phyloP scores from a whole-genome alignment of 92 coral and sea anemone genomes.

The Actinostola sp. region DNA sequence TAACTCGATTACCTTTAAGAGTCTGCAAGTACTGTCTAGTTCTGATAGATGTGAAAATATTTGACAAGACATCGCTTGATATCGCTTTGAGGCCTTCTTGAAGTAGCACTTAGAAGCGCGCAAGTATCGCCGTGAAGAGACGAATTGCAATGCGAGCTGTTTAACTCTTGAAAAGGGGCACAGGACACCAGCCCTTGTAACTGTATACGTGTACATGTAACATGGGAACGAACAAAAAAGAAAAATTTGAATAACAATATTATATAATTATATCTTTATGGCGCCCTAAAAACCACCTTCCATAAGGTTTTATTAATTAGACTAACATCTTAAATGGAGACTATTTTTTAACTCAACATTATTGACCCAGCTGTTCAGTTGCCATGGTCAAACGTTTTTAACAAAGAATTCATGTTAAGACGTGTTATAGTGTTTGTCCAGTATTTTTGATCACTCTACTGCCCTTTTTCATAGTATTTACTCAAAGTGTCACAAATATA shows the following conservation, averaged over 20 bases:
- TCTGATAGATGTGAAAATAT: slow-evolving; percentile 3
- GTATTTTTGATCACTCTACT: no score
- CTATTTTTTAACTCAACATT: neutral
- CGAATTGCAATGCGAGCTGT: neutral
- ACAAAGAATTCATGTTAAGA: neutral
- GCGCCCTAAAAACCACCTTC: neutral
- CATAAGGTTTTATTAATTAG: neutral
- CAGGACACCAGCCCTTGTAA: no score
- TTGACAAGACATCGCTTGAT: slow-evolving; percentile 1
- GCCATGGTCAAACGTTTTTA: neutral
- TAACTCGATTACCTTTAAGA: slow-evolving; percentile 16
- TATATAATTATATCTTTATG: neutral
- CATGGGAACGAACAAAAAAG: neutral
- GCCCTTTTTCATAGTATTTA: no score
- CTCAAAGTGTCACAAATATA: no score
- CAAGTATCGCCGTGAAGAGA: neutral
- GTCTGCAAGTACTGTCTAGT: slow-evolving; percentile 11
- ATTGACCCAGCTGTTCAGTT: neutral
- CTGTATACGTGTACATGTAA: no score
- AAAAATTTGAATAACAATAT: neutral
- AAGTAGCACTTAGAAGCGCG: slow-evolving; percentile 13
- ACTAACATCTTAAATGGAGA: neutral
- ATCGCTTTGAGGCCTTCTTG: slow-evolving; percentile 31
- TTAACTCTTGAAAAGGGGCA: neutral
- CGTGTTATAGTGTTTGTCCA: neutral